A percentile compares a stretch with the other conserved stretches of the same genome.
These are phyloP conservation scores for Drosophila trapezifrons DNA, from an alignment of 1,140 invertebrate species.

Conservation along the genomic window DNA sequence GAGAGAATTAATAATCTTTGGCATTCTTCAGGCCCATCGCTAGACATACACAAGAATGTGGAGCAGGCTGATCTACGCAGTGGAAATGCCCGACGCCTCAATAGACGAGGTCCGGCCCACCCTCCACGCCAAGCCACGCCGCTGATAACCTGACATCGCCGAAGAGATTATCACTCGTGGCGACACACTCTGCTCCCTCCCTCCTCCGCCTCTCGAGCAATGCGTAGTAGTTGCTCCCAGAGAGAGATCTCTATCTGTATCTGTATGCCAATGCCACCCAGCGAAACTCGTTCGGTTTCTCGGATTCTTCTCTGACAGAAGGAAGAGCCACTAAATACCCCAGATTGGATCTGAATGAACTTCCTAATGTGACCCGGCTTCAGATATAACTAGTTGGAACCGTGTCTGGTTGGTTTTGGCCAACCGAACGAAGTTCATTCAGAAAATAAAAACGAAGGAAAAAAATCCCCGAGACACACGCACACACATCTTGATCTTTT, in stretches of 20 bases:
- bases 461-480: slow-evolving; percentile 19
- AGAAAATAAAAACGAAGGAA: slow-evolving; percentile 29
- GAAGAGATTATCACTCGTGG: slow-evolving; percentile 46
- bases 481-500: slow-evolving; percentile 30
- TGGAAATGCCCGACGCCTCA: slow-evolving; percentile 32
- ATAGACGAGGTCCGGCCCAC: slow-evolving; percentile 42
- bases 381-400: slow-evolving; percentile 66
- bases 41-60: slow-evolving; percentile 51
- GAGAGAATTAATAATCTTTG: slow-evolving; percentile 4
- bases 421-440: slow-evolving; percentile 57
- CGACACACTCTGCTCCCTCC: slow-evolving; percentile 31
- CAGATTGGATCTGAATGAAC: slow-evolving; percentile 53
- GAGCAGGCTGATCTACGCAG: slow-evolving; percentile 66
- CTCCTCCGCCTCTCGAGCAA: slow-evolving; percentile 3
- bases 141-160: slow-evolving; percentile 48
- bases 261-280: slow-evolving; percentile 47
- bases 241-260: slow-evolving; percentile 11
- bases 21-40: slow-evolving; percentile 1
- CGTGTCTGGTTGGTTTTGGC: slow-evolving; percentile 46
- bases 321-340: slow-evolving; percentile 23
- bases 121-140: slow-evolving; percentile 2
- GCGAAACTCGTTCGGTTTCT: slow-evolving; percentile 25
- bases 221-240: slow-evolving; percentile 48
- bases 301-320: no score
- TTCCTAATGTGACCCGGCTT: slow-evolving; percentile 40